Percentiles rank a stretch among this genome's conserved stretches.
phyloP scores from a whole-genome alignment of 1,140 invertebrate genomes.

The Coboldia fuscipes region DNA sequence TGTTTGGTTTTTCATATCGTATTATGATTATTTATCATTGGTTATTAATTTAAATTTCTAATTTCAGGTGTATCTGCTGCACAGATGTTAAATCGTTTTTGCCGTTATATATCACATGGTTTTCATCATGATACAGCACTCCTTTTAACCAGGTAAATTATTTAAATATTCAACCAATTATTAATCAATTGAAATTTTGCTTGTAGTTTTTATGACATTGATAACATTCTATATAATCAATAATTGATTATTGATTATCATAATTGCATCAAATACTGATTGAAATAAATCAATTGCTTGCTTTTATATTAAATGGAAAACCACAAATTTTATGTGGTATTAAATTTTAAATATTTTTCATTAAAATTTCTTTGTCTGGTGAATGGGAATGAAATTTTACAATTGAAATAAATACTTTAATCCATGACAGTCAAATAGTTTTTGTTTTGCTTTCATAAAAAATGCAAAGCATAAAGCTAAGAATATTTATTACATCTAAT shows the following conservation, averaged over 20 bases:
- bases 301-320: not conserved
- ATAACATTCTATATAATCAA: not conserved
- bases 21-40: not conserved
- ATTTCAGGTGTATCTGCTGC: conserved; percentile 22
- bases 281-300: not conserved
- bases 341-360: too few species aligned
- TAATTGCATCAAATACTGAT: not conserved
- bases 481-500: too few species aligned
- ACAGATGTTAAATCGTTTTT: conserved; percentile 48
- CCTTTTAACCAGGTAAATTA: conserved; percentile 42
- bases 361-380: too few species aligned
- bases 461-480: too few species aligned
- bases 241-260: not conserved
- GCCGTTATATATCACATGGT: conserved; percentile 36
- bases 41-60: not conserved
- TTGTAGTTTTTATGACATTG: not conserved
- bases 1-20: not conserved
- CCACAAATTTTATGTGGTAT: too few species aligned
- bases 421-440: too few species aligned
- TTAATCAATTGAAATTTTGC: not conserved
- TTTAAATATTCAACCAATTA: not conserved
- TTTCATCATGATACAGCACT: conserved; percentile 50
- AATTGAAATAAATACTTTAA: too few species aligned
- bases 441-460: too few species aligned
- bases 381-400: too few species aligned